These are phyloP conservation scores for Chondrosia reniformis DNA, from an alignment of 37 sponge, comb jelly and placozoan genomes.

Conservation along the genomic window DNA sequence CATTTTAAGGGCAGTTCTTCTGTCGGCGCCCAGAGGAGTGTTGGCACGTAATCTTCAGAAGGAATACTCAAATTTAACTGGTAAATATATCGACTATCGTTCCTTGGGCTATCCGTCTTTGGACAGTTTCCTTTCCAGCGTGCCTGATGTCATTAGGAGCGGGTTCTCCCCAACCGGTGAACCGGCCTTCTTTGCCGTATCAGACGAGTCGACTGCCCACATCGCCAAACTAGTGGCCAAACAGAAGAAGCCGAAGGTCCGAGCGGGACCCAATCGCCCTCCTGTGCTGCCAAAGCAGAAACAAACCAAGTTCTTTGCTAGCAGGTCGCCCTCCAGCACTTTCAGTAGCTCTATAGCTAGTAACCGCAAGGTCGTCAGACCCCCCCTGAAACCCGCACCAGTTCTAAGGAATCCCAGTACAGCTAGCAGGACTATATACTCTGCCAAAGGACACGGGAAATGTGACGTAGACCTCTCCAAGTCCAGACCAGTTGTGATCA, in stretches of 20 bases:
- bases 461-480: neutral
- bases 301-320: slow-evolving; percentile 1
- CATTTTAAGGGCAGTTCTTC: slow-evolving; percentile 43
- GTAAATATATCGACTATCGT: slow-evolving; percentile 35
- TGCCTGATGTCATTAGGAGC: slow-evolving; percentile 51
- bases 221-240: slow-evolving; percentile 50
- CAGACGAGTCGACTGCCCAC: slow-evolving; percentile 42
- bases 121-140: slow-evolving; percentile 33
- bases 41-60: neutral
- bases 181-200: slow-evolving; percentile 36
- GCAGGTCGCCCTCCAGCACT: neutral
- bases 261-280: neutral
- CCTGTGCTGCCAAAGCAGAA: neutral
- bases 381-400: neutral
- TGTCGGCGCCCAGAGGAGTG: slow-evolving; percentile 70
- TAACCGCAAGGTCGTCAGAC: neutral
- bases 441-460: neutral
- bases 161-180: slow-evolving; percentile 31
- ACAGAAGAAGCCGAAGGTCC: slow-evolving; percentile 65
- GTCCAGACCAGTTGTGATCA: neutral
- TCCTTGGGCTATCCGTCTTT: slow-evolving; percentile 37
- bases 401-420: neutral
- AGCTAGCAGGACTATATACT: neutral
- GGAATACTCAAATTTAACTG: slow-evolving; percentile 47
- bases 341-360: neutral